phyloP scores from a whole-genome alignment of 2,797 vertebrate genomes.

The Chiroxiphia lanceolata region DNA sequence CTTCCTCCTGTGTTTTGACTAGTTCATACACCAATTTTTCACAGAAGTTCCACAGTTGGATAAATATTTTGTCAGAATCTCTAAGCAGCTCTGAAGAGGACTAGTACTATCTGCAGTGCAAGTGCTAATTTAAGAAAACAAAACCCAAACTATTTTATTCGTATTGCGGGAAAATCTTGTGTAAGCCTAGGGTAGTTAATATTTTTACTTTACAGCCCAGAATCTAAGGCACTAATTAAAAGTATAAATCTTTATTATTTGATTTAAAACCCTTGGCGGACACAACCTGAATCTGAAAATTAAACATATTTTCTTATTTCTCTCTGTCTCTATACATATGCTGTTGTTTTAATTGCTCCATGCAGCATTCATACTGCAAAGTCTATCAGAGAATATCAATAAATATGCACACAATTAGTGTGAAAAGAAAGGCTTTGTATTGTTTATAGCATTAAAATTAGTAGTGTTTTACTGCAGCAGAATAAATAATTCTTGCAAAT shows the following conservation, averaged over 20 bases:
- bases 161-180: fast-evolving
- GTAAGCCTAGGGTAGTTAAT: neutral
- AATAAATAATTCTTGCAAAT: neutral
- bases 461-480: neutral
- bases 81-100: neutral
- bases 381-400: neutral
- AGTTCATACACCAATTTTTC: neutral
- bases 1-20: neutral
- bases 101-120: neutral
- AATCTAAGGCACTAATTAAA: neutral
- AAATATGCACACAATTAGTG: neutral
- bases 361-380: neutral
- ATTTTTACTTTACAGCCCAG: neutral
- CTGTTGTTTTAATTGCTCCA: neutral
- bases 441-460: neutral
- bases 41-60: neutral
- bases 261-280: neutral
- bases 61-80: neutral
- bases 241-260: neutral
- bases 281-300: neutral
- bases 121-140: neutral
- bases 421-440: neutral
- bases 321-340: neutral
- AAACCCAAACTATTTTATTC: neutral
- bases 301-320: neutral